phyloP scores from a whole-genome alignment of 2,797 vertebrate species.

The Pseudochirops cupreus region DNA sequence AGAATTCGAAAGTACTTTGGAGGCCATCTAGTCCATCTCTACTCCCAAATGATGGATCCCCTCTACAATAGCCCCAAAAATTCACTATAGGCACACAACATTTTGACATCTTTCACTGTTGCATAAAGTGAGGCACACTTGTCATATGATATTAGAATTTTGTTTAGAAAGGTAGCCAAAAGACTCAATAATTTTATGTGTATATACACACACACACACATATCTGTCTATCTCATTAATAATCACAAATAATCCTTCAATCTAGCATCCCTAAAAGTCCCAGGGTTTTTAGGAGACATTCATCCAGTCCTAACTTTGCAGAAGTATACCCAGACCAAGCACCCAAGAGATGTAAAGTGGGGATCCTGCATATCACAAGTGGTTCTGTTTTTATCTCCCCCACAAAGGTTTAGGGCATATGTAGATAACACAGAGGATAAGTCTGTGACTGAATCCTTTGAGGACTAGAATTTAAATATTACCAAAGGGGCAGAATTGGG shows the following conservation, averaged over 20 bases:
- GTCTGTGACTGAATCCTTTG: not conserved
- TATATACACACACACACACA: not conserved
- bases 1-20: not conserved
- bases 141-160: slow-evolving; percentile 34
- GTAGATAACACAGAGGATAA: not conserved
- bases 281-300: not conserved
- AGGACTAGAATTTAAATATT: not conserved
- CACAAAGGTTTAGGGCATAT: not conserved
- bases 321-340: not conserved
- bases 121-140: not conserved
- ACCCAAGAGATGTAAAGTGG: not conserved
- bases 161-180: slow-evolving; percentile 33
- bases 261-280: not conserved
- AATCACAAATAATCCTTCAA: not conserved
- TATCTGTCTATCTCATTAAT: not conserved
- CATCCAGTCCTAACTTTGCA: not conserved
- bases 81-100: slow-evolving; percentile 43
- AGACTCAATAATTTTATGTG: not conserved
- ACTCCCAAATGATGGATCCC: not conserved
- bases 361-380: not conserved
- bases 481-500: not conserved
- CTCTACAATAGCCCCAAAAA: slow-evolving; percentile 50
- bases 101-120: slow-evolving; percentile 44
- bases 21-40: not conserved
- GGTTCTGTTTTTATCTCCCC: not conserved